Base-by-base conservation (phyloP, 2,888 invertebrate species). In the Portevinia maculata region DNA sequence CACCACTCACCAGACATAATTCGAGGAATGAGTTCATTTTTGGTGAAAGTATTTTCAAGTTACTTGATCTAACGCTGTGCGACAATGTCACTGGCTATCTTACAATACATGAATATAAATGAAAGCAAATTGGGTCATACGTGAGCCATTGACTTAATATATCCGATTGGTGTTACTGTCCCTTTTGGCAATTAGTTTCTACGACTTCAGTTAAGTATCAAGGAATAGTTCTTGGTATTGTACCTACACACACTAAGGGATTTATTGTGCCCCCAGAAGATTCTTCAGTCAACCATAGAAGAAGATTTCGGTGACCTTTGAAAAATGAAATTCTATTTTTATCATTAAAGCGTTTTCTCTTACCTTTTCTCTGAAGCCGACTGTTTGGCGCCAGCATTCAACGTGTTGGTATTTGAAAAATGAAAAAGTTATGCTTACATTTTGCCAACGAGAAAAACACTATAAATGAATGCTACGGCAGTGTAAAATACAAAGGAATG, bases 101-200 rank as follows among this genome's bases (percentile, higher is more conserved):
- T 13, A 8, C 44, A 5, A 24, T 52, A 55, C 48, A 74, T 79
- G 79, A 79, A 79, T 79, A 79, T 59, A 74, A 74, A 79, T 74
- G 74, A 79, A 55, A 28, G 1, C n/a, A 50, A 79, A 74, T 74
- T 74, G 48, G 79, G 79, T 79, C 79, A 79, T 67, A 74, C 74
- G 79, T 74, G 79, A 67, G 60, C 65, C 60, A 74, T 79, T 74
- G 73, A 60, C 39, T 67, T 67, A 74, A 79, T 79, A 48, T 59
- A 15, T 60, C 32, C 60, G 48, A 74, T 79, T 74, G 79, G 67
- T 74, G 73, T 52, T 53, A 65, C 32, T 48, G 52, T 59, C 41
- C 37, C 21, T 39, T 55, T 55, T 17, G 60, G 39, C 74, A 79
- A 79, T 79, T 79, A 74, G 60, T 79, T 67, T 21, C 17, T 48